phyloP scores from a whole-genome alignment of 2,888 invertebrate genomes.

The Pristionchus maxplancki region DNA sequence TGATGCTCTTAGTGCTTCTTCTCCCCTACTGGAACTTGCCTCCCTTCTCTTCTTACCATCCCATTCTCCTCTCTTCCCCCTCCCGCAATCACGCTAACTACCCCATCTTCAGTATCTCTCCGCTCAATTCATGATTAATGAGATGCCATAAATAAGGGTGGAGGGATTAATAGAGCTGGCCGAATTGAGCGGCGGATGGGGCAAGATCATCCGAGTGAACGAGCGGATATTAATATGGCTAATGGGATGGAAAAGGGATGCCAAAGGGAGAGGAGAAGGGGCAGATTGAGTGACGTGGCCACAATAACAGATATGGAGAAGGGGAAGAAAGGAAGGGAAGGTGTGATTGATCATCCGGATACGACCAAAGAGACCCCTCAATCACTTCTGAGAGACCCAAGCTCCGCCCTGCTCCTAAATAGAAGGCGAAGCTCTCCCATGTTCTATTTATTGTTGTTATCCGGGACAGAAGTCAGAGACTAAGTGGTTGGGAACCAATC shows the following conservation, averaged over 20 bases:
- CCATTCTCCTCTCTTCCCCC: background rate
- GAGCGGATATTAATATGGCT: background rate
- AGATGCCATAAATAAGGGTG: background rate
- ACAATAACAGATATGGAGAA: constrained; percentile 19
- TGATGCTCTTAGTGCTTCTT: constrained; percentile 47
- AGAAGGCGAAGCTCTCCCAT: background rate
- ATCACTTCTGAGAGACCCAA: background rate
- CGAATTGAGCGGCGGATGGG: background rate
- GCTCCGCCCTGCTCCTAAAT: background rate
- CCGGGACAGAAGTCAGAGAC: constrained; percentile 18
- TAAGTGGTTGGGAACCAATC: constrained; percentile 47
- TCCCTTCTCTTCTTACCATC: constrained; percentile 42
- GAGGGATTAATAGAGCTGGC: constrained; percentile 4
- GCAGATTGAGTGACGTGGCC: constrained; percentile 29
- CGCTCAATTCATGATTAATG: background rate
- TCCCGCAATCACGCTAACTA: constrained; percentile 37
- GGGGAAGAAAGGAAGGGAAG: background rate
- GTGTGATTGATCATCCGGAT: background rate
- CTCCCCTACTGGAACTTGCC: constrained; percentile 33
- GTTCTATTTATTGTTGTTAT: constrained; percentile 22
- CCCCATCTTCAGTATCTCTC: constrained; percentile 13
- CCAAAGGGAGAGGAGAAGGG: background rate
- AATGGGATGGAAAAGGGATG: background rate
- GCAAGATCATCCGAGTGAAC: background rate
- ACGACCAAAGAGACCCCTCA: background rate